phyloP scores from a whole-genome alignment of 2,888 invertebrate species.

The Sinopyrophorus schimmeli region DNA sequence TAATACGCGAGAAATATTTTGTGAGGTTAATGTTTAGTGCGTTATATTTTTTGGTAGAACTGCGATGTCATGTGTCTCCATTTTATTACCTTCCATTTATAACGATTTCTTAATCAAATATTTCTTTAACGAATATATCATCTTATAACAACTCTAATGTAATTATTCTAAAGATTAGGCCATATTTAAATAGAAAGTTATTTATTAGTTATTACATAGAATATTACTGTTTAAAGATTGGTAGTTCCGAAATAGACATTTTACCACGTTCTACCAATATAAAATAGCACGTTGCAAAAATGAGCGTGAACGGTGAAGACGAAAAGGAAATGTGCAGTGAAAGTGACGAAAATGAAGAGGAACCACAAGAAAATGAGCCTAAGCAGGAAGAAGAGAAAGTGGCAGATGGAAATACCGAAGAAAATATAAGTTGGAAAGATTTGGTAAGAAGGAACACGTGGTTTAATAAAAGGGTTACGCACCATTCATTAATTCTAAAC shows the following conservation, averaged over 20 bases:
- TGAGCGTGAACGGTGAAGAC: slow-evolving; percentile 1
- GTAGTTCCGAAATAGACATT: neutral
- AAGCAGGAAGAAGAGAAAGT: slow-evolving; percentile 40
- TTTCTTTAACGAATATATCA: too few species aligned
- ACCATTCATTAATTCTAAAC: slow-evolving; percentile 1
- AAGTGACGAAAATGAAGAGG: slow-evolving; percentile 21
- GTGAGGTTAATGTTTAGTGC: slow-evolving; percentile 38
- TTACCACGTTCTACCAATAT: neutral
- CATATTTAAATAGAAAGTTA: too few species aligned
- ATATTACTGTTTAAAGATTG: too few species aligned
- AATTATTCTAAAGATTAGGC: too few species aligned
- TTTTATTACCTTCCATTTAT: too few species aligned
- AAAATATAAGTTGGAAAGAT: slow-evolving; percentile 61
- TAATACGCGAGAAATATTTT: slow-evolving; percentile 16
- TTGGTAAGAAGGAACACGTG: slow-evolving; percentile 57
- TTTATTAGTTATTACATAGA: too few species aligned
- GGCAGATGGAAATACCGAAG: slow-evolving; percentile 10
- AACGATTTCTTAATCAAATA: too few species aligned
- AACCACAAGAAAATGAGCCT: slow-evolving; percentile 11
- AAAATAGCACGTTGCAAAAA: neutral
- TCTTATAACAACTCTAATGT: too few species aligned
- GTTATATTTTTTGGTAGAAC: slow-evolving; percentile 15
- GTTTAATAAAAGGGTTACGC: slow-evolving; percentile 18
- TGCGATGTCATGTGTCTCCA: slow-evolving; percentile 10
- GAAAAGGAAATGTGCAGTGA: neutral